Conservation (phyloP, 2,888 invertebrate genomes). For the Mayetiola destructor region DNA sequence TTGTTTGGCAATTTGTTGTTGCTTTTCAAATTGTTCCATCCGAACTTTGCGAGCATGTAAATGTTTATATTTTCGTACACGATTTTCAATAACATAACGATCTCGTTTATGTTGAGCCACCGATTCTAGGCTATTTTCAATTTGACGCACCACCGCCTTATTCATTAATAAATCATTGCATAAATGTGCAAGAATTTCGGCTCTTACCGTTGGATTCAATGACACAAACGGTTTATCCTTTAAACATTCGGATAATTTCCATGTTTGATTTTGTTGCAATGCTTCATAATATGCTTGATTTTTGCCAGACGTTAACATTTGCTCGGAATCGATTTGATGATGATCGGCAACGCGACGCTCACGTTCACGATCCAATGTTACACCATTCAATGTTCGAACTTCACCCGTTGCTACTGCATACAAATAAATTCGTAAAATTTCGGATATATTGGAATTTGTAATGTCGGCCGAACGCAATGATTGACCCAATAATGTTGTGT, state of each 20-base stretch:
- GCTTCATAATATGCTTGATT: slow-evolving; percentile 67
- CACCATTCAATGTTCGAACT: slow-evolving; percentile 61
- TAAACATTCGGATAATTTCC: slow-evolving; percentile 64
- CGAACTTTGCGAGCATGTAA: slow-evolving; percentile 60
- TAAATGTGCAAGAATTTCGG: slow-evolving; percentile 75
- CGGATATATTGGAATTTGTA: slow-evolving; percentile 80
- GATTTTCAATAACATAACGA: slow-evolving; percentile 82
- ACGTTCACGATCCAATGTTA: slow-evolving; percentile 67
- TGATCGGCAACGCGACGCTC: slow-evolving; percentile 70
- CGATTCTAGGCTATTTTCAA: slow-evolving; percentile 76
- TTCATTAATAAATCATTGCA: slow-evolving; percentile 92
- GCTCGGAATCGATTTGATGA: slow-evolving; percentile 53
- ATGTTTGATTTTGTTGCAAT: slow-evolving; percentile 60
- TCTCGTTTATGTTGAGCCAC: slow-evolving; percentile 78
- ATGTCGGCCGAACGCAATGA: slow-evolving; percentile 79
- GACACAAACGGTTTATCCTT: slow-evolving; percentile 75
- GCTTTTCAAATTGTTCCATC: slow-evolving; percentile 53
- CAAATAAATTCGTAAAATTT: slow-evolving; percentile 80
- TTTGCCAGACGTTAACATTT: slow-evolving; percentile 48
- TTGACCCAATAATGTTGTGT: slow-evolving; percentile 81
- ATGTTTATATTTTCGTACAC: slow-evolving; percentile 69
- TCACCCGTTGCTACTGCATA: slow-evolving; percentile 81
- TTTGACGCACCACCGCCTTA: slow-evolving; percentile 76
- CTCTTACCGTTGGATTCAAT: slow-evolving; percentile 71
- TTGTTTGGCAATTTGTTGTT: slow-evolving; percentile 23